Evolutionary conservation across 2,113 vertebrate species (phyloP), one percentile per base, ranked within the genome.

Genomic region (Perccottus glenii): DNA sequence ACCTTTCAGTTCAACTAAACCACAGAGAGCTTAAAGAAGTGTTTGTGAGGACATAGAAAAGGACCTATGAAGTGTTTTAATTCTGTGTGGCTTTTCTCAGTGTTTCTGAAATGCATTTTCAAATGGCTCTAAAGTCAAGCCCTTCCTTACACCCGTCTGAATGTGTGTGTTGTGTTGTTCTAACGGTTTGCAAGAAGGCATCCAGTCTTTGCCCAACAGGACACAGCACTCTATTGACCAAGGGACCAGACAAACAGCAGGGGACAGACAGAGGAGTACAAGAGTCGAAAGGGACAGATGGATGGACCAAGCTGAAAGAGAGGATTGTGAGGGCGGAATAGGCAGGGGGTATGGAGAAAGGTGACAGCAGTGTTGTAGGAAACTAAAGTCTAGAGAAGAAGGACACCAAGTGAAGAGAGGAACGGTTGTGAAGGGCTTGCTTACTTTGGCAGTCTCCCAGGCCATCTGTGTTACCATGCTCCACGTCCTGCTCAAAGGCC

Each of bases 401-500:
- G 50, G 73, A 75, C 60, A 70, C 59, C 5, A 64, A 80, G 70
- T 87, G 77, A 73, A 66, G 51, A 81, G 70, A 85, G 83, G 60
- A 45, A 64, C 68, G 36, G 59, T 50, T 43, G 67, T 44, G 53
- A 81, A 15, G 66, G 79, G 84, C 91, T 81, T 94, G 94, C 97
- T 99, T 98, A 99, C 98, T 99, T 94, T 98, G 97, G 95, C 98
- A 99, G 92, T 98, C 98, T 86, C 98, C 97, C 91, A 99, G 94
- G 89, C 97, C 98, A 90, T 99, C 98, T 90, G 98, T 99, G 90
- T 96, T 98, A 87, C 96, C 98, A 78, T 91, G 95, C 85, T 98
- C 96, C 90, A 98, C 84, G 91, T 99, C 98, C 92, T 99, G 98
- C 89, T 98, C 97, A 90, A 98, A 98, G 89, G 92, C 83, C 85